Evolutionary conservation across 2,888 invertebrate species (phyloP).

Genomic region (Drosophila barbarae): DNA sequence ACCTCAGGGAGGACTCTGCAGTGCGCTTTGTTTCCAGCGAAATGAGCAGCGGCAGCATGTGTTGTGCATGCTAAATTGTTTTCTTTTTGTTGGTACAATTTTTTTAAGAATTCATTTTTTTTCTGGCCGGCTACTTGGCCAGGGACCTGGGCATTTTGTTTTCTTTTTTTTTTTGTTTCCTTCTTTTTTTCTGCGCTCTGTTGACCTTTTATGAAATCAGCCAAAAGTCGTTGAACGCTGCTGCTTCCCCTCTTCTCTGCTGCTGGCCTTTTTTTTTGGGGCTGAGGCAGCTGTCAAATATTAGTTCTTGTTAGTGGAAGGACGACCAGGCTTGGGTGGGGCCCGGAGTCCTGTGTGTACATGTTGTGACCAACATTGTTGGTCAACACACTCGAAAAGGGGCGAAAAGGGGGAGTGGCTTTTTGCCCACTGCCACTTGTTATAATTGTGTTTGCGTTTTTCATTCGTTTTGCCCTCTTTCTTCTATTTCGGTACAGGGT

Average conservation of each 20-base stretch:
- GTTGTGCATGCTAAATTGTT: conserved; percentile 42
- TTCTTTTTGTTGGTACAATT: conserved; percentile 21
- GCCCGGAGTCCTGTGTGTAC: conserved; percentile 33
- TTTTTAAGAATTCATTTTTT: conserved; percentile 12
- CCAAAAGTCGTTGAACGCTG: conserved; percentile 71
- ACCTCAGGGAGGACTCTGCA: conserved; percentile 13
- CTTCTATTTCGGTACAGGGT: background rate
- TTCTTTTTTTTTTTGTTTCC: conserved; percentile 21
- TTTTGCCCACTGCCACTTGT: conserved; percentile 58
- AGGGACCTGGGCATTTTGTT: conserved; percentile 27
- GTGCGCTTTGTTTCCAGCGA: conserved; percentile 62
- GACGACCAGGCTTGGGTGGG: conserved; percentile 15
- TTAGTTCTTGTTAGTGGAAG: conserved; percentile 52
- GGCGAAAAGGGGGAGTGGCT: conserved; percentile 1
- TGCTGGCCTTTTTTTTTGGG: conserved; percentile 17
- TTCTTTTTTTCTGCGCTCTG: conserved; percentile 39
- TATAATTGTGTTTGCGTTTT: conserved; percentile 71
- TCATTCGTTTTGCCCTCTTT: conserved; percentile 47
- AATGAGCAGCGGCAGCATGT: conserved; percentile 63
- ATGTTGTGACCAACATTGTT: conserved; percentile 72
- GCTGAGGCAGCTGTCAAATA: conserved; percentile 50
- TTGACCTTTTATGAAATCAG: conserved; percentile 69
- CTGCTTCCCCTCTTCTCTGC: conserved; percentile 8
- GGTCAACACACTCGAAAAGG: conserved; percentile 56
- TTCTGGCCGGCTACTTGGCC: conserved; percentile 48